Conservation (phyloP, 1,140 invertebrate genomes). For the Oncopodura yosiiana region DNA sequence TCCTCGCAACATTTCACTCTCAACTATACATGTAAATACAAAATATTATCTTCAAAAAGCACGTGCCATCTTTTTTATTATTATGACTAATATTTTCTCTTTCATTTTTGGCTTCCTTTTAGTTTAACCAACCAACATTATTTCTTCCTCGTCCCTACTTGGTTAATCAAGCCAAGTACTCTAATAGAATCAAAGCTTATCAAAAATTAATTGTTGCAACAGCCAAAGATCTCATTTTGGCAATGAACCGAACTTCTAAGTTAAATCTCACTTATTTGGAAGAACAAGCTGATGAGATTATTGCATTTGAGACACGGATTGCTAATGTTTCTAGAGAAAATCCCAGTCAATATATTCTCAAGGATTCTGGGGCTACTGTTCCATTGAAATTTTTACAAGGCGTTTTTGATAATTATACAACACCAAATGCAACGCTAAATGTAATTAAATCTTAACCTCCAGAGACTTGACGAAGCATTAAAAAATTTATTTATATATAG, state of each 20-base stretch:
- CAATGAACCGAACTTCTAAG: conserved; percentile 10
- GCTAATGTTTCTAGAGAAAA: conserved; percentile 53
- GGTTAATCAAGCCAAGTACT: conserved; percentile 54
- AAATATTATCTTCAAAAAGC: background rate
- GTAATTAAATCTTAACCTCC: background rate
- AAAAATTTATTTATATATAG: conserved; percentile 34
- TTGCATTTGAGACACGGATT: conserved; percentile 69
- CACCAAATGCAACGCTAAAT: conserved; percentile 12
- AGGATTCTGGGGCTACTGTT: conserved; percentile 35
- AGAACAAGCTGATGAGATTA: conserved; percentile 59
- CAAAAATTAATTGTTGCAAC: conserved; percentile 62
- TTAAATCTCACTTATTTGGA: conserved; percentile 49
- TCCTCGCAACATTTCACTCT: conserved; percentile 73
- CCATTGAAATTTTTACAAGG: conserved; percentile 11
- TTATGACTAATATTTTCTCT: background rate
- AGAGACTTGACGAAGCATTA: background rate
- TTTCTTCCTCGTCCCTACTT: conserved; percentile 79
- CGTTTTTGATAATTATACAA: conserved; percentile 22
- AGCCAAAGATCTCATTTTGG: conserved; percentile 38
- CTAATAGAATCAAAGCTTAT: conserved; percentile 65
- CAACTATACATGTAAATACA: conserved; percentile 61
- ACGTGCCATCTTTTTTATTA: background rate
- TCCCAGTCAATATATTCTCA: conserved; percentile 45
- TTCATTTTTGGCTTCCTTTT: conserved; percentile 20
- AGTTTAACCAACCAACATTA: conserved; percentile 77